Evolutionary conservation across 2,888 invertebrate genomes (phyloP), one percentile per base, ranked within the genome.

Genomic region (Athalia cordata): DNA sequence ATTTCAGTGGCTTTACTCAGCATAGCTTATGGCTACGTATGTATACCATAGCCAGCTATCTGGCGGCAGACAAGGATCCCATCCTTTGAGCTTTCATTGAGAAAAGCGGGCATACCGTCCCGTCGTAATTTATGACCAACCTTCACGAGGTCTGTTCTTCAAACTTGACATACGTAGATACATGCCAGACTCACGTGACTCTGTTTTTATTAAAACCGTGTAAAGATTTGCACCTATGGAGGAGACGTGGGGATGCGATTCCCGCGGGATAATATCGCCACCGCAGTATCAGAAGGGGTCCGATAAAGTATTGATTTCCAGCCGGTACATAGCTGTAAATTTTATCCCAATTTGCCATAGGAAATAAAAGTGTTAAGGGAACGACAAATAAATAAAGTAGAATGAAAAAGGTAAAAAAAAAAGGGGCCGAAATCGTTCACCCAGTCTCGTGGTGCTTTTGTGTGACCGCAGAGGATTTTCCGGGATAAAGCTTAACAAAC

Each of bases 31-130:
- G 29, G 29, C 29, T 29, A 29, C 2, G 29, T 29, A 29, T 29
- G 29, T 29, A 29, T 29, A 29, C 29, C 2, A 2, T 4, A 55
- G 9, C n/a, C 4, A 8, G n/a, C 55, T n/a, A 8, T 55, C 9
- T 55, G 55, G n/a, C 55, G 68, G 52, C 68, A 55, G 68, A 43
- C 43, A 29, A 52, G 52, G 47, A 68, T 11, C 57, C 59, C 57
- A 47, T 57, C 72, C 72, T 72, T 72, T 72, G 59, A 72, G 72
- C 72, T 72, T 72, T 72, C 59, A 72, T 72, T 72, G 72, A 72
- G 47, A 72, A 72, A 72, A 72, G 72, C 59, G 57, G 47, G 11
- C 55, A 9, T 55, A 7, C 55, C 55, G n/a, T 7, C 49, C 29
- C 15, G 7, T 13, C 4, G 59, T 72, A 72, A 72, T 72, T 72